Evolutionary conservation across 1,140 invertebrate species (phyloP).

Genomic region (Sinella curviseta): DNA sequence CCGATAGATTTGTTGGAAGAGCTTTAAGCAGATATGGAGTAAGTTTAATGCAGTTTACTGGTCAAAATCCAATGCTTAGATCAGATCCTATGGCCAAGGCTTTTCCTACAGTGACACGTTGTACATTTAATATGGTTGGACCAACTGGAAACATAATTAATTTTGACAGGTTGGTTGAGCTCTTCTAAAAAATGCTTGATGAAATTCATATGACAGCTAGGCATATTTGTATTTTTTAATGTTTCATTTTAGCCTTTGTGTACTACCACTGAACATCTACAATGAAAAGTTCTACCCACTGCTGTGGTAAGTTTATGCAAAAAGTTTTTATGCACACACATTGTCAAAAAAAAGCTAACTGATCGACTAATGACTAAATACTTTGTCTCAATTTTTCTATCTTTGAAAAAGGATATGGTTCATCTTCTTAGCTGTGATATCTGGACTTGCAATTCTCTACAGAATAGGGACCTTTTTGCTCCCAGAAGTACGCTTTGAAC

Average conservation of each 20-base stretch:
- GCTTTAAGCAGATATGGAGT: slow-evolving; percentile 55
- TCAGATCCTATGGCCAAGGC: slow-evolving; percentile 53
- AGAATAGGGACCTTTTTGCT: slow-evolving; percentile 60
- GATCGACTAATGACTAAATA: too few species aligned
- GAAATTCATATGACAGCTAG: background rate
- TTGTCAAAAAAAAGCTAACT: too few species aligned
- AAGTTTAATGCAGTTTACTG: slow-evolving; percentile 50
- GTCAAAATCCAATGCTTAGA: slow-evolving; percentile 50
- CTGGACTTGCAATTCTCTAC: slow-evolving; percentile 64
- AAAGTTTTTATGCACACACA: background rate
- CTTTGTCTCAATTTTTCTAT: background rate
- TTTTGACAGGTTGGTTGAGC: slow-evolving; percentile 10
- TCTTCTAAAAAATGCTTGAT: background rate
- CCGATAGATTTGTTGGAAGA: slow-evolving; percentile 75
- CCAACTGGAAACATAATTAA: slow-evolving; percentile 36
- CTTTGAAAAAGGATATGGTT: slow-evolving; percentile 82
- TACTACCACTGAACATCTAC: slow-evolving; percentile 62
- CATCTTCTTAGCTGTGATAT: slow-evolving; percentile 65
- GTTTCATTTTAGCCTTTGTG: slow-evolving; percentile 54
- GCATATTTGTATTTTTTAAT: background rate
- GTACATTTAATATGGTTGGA: slow-evolving; percentile 51
- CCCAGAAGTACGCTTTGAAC: slow-evolving; percentile 69
- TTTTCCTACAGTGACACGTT: slow-evolving; percentile 55
- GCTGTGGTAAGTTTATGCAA: slow-evolving; percentile 55
- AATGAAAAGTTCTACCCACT: slow-evolving; percentile 63